Base-by-base conservation (phyloP, 2,113 vertebrate species). In the Garra rufa region DNA sequence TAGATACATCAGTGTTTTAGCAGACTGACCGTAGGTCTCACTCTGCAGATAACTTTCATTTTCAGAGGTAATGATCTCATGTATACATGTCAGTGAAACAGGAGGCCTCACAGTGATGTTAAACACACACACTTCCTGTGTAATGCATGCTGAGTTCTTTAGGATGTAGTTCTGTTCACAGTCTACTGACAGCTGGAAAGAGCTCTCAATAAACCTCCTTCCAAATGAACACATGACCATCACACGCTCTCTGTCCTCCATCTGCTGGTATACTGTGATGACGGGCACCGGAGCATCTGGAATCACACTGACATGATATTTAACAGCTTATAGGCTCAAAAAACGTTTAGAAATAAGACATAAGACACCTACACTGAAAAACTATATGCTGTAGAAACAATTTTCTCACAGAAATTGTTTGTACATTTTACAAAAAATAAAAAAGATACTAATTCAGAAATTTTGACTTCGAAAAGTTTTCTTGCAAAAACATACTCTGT, bases 211-310 rank as follows among this genome's bases (percentile, higher is more conserved):
- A 5, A 30, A 38, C 9, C 24, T 73, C 41, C 11, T 46, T 14
- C 44, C 44, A 46, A 46, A 46, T 1, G 44, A 46, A 14, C 52
- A 55, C 52, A 55, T 21, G 52, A 55, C 52, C 19, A 55, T 55
- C 52, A n/a, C 52, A 55, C 21, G 52, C 52, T 55, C 52, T 38
- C 59, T 26, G 65, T 30, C 28, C 15, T 38, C 71, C 57, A 38
- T 71, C 43, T 75, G 57, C 43, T 65, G 59, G 26, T 81, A 85
- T 9, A 85, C 79, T 46, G 55, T 69, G 28, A 85, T 80, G 10
- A 15, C 6, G 28, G 70, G 67, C 19, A 48, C n/a, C n/a, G 77
- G 52, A 6, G 76, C 14, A 17, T 81, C 84, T 85, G 84, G 65
- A 85, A 85, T n/a, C 13, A 70, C 26, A 81, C 43, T 43, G 43